phyloP scores from a whole-genome alignment of 2,113 vertebrate species.

The Felis chaus region DNA sequence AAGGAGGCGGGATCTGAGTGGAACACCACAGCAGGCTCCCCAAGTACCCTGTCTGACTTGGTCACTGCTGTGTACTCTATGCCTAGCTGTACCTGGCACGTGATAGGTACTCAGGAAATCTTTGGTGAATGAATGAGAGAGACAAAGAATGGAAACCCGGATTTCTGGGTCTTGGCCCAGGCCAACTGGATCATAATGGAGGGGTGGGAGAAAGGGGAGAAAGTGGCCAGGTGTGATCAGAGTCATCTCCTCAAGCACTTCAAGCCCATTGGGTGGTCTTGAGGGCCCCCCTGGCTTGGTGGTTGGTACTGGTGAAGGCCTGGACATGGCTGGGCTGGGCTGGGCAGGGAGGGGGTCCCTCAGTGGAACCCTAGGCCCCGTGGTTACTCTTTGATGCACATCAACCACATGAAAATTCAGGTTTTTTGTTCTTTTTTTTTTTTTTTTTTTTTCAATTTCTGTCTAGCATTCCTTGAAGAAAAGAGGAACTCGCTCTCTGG shows the following conservation, averaged over 20 bases:
- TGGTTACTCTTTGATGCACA: neutral
- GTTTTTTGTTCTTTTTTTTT: neutral
- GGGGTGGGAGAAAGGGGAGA: neutral
- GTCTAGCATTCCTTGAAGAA: constrained; percentile 96
- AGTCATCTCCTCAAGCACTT: neutral
- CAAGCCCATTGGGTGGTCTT: neutral
- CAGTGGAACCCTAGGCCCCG: neutral
- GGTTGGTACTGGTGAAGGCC: neutral
- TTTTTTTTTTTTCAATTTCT: neutral
- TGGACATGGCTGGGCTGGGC: neutral
- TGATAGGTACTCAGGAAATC: neutral
- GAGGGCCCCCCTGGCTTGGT: neutral
- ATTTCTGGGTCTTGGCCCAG: neutral
- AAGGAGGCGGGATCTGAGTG: neutral
- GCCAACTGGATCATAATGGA: neutral
- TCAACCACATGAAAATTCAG: neutral
- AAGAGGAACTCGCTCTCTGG: constrained; percentile 90
- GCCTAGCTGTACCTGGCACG: neutral
- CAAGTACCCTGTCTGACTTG: neutral
- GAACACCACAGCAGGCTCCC: neutral
- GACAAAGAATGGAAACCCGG: neutral
- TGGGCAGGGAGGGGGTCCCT: neutral
- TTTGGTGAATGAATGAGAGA: neutral
- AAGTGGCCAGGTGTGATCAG: neutral
- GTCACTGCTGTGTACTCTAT: neutral